These are phyloP conservation scores for Arvicanthis niloticus DNA, from an alignment of 2,113 vertebrate species.

Conservation along the genomic window DNA sequence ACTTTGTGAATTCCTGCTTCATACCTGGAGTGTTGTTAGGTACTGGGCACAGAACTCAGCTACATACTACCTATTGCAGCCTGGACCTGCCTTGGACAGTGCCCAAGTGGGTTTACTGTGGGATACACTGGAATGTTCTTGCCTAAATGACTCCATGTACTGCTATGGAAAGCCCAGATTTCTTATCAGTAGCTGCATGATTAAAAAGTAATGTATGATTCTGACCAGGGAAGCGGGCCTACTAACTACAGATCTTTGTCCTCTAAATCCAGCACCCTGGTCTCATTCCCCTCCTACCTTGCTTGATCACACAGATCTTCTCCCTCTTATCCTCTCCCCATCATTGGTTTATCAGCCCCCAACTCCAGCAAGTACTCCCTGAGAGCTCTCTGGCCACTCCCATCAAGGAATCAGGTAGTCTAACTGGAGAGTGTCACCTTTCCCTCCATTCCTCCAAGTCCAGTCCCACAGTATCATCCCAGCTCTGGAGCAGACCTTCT, in stretches of 20 bases:
- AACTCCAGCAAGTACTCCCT: not conserved
- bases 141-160: slow-evolving; percentile 35
- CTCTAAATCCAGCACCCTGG: not conserved
- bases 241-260: not conserved
- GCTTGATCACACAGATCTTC: not conserved
- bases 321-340: not conserved
- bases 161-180: slow-evolving; percentile 39
- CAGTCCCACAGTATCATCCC: not conserved
- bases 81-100: slow-evolving; percentile 28
- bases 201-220: slow-evolving; percentile 37
- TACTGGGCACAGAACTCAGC: slow-evolving; percentile 11
- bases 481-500: not conserved
- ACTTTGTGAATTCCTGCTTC: slow-evolving; percentile 53
- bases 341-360: not conserved
- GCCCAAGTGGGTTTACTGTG: slow-evolving; percentile 34
- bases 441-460: not conserved
- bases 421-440: not conserved
- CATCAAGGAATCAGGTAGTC: not conserved
- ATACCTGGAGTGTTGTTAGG: not conserved
- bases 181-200: slow-evolving; percentile 25
- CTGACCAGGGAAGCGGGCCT: not conserved
- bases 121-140: not conserved
- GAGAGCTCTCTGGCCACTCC: not conserved
- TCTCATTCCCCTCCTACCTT: not conserved
- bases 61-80: not conserved